Base-by-base conservation (phyloP, 2,888 invertebrate genomes). In the Xestia ashworthii region DNA sequence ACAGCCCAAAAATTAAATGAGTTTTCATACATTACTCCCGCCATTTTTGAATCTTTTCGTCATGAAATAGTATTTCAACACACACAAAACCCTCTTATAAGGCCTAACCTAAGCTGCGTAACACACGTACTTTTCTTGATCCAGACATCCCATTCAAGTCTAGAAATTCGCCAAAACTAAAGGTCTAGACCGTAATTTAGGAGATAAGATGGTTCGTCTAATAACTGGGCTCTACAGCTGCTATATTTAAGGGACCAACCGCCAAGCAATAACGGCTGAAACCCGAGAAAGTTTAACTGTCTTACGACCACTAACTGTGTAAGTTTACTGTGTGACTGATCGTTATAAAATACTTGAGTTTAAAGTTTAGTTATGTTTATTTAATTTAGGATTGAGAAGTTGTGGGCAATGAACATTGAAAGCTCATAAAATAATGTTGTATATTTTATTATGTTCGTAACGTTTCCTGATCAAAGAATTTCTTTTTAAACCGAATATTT, bases 131-230 rank as follows among this genome's bases (percentile, higher is more conserved):
- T 64, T 68, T 68, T 12, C 46, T 60, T 81, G 46, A 74, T 74
- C 72, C 76, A 71, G 58, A 76, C 82, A 76, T 76, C 66, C 38
- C n/a, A 83, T 71, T 67, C 46, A 22, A 74, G 78, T 55, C 74
- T 62, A 74, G 71, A 85, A 83, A 73, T 76, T 71, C 8, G 41
- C 68, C 38, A 58, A 60, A 60, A 25, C 41, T 60, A 46, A 48
- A 74, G 74, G 58, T 48, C 65, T 62, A 60, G 71, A 85, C 83
- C 85, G 82, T 84, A 62, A 85, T 84, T 84, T 85, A 78, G 53
- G n/a, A 85, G 82, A 82, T 78, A 85, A 82, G 72, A 84, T 78
- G 67, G 83, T 65, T 46, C 69, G 50, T 69, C 60, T 81, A 81
- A 85, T 83, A 83, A 69, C 74, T 62, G 16, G 25, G 25, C 12